These are phyloP conservation scores for Xenus cinereus DNA, from an alignment of 2,113 vertebrate genomes.

Conservation along the genomic window DNA sequence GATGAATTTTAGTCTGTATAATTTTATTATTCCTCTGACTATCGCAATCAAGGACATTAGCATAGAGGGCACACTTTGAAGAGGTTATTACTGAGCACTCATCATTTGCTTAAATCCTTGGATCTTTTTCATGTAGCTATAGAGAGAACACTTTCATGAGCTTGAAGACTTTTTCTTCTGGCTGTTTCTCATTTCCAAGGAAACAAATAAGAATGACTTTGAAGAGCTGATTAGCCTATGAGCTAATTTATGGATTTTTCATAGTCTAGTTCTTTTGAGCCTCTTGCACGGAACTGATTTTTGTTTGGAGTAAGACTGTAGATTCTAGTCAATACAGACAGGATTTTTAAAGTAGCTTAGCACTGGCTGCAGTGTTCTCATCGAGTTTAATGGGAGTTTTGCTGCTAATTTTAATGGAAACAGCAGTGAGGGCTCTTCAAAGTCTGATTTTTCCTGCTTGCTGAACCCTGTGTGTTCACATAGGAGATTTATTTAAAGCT, in stretches of 20 bases:
- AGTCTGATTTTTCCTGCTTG: conserved; percentile 28
- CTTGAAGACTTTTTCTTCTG: conserved; percentile 37
- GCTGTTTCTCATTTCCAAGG: conserved; percentile 47
- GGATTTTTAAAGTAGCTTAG: conserved; percentile 33
- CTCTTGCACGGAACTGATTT: not conserved
- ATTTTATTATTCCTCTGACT: conserved; percentile 44
- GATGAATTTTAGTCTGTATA: not conserved
- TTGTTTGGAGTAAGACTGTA: not conserved
- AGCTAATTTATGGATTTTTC: conserved; percentile 61
- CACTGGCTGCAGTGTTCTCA: not conserved
- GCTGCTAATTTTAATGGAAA: conserved; percentile 20
- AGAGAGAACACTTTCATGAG: conserved; percentile 25
- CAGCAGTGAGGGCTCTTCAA: not conserved
- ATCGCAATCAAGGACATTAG: conserved; percentile 21
- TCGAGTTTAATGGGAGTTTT: conserved; percentile 9
- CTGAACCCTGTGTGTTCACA: not conserved
- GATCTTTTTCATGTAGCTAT: conserved; percentile 23
- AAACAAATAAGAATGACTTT: conserved; percentile 51
- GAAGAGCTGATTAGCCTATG: conserved; percentile 41
- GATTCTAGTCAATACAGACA: conserved; percentile 6
- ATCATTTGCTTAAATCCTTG: conserved; percentile 17
- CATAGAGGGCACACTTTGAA: conserved; percentile 43
- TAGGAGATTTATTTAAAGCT: conserved; percentile 42
- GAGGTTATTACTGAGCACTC: conserved; percentile 34
- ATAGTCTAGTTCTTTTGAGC: conserved; percentile 23